phyloP scores from a whole-genome alignment of 1,140 invertebrate genomes.

The Bombyx mandarina region DNA sequence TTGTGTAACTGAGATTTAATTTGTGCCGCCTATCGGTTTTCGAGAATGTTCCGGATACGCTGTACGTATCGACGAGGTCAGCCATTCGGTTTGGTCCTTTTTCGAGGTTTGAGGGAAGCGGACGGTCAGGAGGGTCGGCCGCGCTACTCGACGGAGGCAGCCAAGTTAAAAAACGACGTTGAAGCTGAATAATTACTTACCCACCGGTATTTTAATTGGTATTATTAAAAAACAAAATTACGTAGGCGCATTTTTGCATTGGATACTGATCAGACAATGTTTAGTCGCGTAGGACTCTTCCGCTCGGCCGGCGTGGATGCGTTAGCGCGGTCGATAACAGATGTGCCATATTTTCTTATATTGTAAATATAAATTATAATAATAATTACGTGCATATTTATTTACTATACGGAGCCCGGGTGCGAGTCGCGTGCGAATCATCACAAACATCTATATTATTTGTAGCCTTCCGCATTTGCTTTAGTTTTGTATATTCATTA shows the following conservation, averaged over 20 bases:
- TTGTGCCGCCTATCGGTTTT: no score
- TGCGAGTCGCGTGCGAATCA: conserved; percentile 40
- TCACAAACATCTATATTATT: conserved; percentile 45
- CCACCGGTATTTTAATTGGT: conserved; percentile 70
- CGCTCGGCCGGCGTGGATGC: conserved; percentile 25
- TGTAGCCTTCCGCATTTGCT: conserved; percentile 61
- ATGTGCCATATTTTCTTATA: conserved; percentile 69
- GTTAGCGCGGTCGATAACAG: conserved; percentile 55
- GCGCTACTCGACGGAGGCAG: conserved; percentile 34
- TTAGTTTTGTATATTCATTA: conserved; percentile 53
- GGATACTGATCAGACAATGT: conserved; percentile 23
- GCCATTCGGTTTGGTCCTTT: conserved; percentile 7
- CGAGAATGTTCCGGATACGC: no score
- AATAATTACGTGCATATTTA: conserved; percentile 65
- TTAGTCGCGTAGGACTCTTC: conserved; percentile 26
- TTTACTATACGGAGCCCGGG: conserved; percentile 40
- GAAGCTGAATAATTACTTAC: conserved; percentile 56
- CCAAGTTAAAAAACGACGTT: conserved; percentile 31
- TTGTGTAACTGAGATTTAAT: no score
- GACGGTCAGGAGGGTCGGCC: conserved; percentile 33
- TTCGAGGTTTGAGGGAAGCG: conserved; percentile 8
- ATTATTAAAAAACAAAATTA: conserved; percentile 51
- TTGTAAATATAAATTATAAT: conserved; percentile 70
- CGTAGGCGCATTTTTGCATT: conserved; percentile 33
- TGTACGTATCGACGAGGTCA: neutral